Evolutionary conservation across 2,797 vertebrate genomes (phyloP), one percentile per base, ranked within the genome.

Genomic region (Coregonus suidteri): DNA sequence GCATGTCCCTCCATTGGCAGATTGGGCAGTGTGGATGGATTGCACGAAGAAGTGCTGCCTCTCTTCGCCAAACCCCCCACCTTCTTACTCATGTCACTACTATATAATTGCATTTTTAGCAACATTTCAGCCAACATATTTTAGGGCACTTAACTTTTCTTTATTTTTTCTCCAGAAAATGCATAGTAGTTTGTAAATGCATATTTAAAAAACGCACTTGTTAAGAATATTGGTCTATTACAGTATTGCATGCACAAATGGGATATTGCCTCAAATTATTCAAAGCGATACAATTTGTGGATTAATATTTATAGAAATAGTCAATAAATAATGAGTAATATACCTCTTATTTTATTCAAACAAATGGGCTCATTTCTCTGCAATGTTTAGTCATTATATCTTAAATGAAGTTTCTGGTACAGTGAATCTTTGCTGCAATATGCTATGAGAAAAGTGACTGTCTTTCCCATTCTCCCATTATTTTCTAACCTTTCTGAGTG

Each of bases 281-380:
- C 74, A 82, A 84, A 88, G 51, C 88, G 37, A 86, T 86, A 82
- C 85, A 81, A 88, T 88, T 86, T 89, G 83, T 81, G 77, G 79
- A 92, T 94, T 90, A 93, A 94, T 93, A 93, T 93, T 92, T 88
- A 93, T 93, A 80, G 75, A 82, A 87, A 82, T 71, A 75, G 6
- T 93, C 81, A 94, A 94, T 92, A 93, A 93, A 90, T 93, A 77
- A 92, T 93, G 88, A 93, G 79, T 83, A 73, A 59, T 77, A 73
- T 77, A 86, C 76, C 75, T 81, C 70, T 84, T 75, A 75, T 91
- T 86, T 80, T 78, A 67, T 73, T 83, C 80, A 88, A 88, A 90
- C 84, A 85, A 85, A 80, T 90, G 75, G 76, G 76, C 67, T 85
- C 69, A 84, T 37, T 90, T 89, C 71, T 79, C 81, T 88, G 67